Conservation (phyloP, 2,113 vertebrate genomes). For the Ciconia stormi region DNA sequence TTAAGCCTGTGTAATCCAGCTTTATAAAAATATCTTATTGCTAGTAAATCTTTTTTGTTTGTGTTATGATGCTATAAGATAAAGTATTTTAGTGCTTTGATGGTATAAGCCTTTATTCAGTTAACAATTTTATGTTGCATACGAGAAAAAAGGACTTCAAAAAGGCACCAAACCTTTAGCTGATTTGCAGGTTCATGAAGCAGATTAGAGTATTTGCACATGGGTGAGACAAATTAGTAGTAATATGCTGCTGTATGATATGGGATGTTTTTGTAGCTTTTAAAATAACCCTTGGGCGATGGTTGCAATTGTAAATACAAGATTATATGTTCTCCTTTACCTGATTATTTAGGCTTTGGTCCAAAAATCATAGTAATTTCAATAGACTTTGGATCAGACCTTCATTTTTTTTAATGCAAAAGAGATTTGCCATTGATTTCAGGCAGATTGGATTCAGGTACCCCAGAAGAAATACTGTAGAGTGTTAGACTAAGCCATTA, state of each 20-base stretch:
- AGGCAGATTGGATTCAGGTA: not conserved
- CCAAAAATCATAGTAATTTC: constrained; percentile 5
- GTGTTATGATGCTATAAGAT: not conserved
- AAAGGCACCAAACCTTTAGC: not conserved
- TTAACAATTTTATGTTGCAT: not conserved
- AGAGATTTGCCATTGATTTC: not conserved
- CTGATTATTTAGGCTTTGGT: constrained; percentile 24
- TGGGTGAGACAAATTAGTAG: not conserved
- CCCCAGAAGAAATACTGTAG: not conserved
- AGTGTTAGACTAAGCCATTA: not conserved
- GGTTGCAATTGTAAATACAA: not conserved
- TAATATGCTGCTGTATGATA: not conserved
- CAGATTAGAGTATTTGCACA: not conserved
- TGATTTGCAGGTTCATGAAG: not conserved
- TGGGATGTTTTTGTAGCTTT: constrained; percentile 8
- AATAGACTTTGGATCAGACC: not conserved
- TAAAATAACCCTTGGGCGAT: not conserved
- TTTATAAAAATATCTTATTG: constrained; percentile 6
- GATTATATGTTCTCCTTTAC: not conserved
- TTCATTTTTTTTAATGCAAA: not conserved
- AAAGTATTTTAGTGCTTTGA: not conserved
- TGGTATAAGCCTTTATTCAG: not conserved
- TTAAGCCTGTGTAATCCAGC: not conserved
- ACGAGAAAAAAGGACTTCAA: not conserved
- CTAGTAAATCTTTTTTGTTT: not conserved